Evolutionary conservation across 2,888 invertebrate species (phyloP), one percentile per base, ranked within the genome.

Genomic region (Megamerina dolium): DNA sequence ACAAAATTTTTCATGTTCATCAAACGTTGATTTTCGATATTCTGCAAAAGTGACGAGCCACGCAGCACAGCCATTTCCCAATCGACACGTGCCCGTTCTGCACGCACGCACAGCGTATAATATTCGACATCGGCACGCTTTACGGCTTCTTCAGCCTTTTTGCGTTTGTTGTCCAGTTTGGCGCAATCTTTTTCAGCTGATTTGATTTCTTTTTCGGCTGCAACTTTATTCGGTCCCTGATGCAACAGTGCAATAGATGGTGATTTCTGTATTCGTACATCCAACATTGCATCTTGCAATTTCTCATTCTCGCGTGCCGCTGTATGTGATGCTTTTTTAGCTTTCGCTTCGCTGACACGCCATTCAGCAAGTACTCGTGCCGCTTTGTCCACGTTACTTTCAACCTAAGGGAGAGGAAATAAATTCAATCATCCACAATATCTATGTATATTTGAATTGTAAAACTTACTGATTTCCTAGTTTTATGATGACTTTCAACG

Each of bases 61-160:
- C 89, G 85, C 48, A 85, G 77, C 10, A 94, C 87, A 8, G 90
- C 83, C 52, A 89, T 84, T 74, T 95, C 94, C 86, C 91, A 91
- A 73, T 92, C 94, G 66, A 94, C 72, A 3, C 90, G 82, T 16
- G 91, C 84, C 57, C 91, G 77, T 74, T 95, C 95, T 21, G 93
- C 87, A 57, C 91, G 81, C 51, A 93, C 85, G 63, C 92, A 92
- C 38, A 87, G 80, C 51, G 89, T 89, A 63, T 93, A 93, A 72
- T 94, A 95, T 63, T 94, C 92, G 48, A 89, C 85, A 73, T 94
- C 94, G 38, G 91, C 87, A 66, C 92, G 87, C 63, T 89, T 85
- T 23, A 93, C 87, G 4, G 87, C 82, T 62, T 93, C 91, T 71
- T 91, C 90, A 18, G 90, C 87, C 73, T 93, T 92, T 55, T 85